phyloP scores from a whole-genome alignment of 2,113 vertebrate genomes.

The Phrynosoma blainvillii region DNA sequence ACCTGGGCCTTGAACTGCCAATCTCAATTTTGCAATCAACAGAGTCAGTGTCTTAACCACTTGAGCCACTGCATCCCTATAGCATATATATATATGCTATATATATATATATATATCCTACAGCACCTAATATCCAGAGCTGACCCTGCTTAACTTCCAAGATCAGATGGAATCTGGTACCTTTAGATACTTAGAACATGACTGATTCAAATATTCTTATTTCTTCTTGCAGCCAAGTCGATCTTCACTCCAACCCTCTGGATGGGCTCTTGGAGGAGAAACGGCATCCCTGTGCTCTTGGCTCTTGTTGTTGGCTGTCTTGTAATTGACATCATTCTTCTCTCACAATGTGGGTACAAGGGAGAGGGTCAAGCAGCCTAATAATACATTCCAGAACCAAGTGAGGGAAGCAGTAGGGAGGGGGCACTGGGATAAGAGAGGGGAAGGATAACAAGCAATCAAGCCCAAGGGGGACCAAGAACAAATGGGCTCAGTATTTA shows the following conservation, averaged over 20 bases:
- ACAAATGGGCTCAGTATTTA: not conserved
- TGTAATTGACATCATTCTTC: not conserved
- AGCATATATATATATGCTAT: too few species aligned
- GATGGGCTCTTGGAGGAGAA: not conserved
- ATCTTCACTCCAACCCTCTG: not conserved
- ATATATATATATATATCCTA: too few species aligned
- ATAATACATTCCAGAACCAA: not conserved
- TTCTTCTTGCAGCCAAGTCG: not conserved
- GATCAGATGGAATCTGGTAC: too few species aligned
- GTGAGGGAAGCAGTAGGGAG: not conserved
- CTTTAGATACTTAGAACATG: not conserved
- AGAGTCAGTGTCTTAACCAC: too few species aligned
- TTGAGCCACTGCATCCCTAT: too few species aligned
- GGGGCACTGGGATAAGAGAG: not conserved
- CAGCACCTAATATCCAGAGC: too few species aligned
- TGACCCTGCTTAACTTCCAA: too few species aligned
- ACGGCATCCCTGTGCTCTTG: not conserved
- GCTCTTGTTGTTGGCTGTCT: not conserved
- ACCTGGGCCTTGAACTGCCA: too few species aligned
- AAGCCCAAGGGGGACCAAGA: not conserved
- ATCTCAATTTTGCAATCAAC: too few species aligned
- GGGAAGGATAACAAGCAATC: not conserved
- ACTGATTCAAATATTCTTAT: not conserved
- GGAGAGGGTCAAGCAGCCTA: not conserved
- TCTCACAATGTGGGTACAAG: not conserved